Percentiles rank a stretch among this genome's conserved stretches.
Evolutionary conservation across 2,113 vertebrate species (phyloP).

Genomic region (Myrmecobius fasciatus): DNA sequence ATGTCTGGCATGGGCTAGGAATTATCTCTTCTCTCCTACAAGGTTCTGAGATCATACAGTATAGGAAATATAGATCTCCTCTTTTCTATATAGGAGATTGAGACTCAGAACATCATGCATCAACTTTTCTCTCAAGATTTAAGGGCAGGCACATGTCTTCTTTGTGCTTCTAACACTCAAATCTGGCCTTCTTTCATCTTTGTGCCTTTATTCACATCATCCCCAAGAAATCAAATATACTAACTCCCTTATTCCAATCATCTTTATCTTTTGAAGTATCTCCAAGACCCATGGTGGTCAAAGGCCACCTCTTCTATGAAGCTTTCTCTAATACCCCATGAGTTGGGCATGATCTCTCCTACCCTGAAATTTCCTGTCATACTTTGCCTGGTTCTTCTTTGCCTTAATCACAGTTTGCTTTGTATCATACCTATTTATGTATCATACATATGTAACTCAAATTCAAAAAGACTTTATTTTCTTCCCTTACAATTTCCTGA

Average conservation of each 20-base stretch:
- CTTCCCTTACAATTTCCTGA: not conserved
- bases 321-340: not conserved
- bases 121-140: not conserved
- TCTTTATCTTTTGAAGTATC: not conserved
- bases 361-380: not conserved
- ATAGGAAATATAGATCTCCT: not conserved
- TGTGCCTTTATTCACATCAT: not conserved
- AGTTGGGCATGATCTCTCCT: not conserved
- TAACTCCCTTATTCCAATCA: not conserved
- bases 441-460: not conserved
- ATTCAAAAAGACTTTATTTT: not conserved
- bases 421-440: not conserved
- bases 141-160: not conserved
- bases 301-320: not conserved
- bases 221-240: not conserved
- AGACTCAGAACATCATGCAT: not conserved
- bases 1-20: not conserved
- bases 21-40: not conserved
- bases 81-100: not conserved
- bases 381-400: not conserved
- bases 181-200: not conserved
- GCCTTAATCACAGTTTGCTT: not conserved
- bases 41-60: not conserved
- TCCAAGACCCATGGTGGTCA: not conserved
- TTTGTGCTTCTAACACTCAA: not conserved